Percentiles rank a stretch among this genome's conserved stretches.
These are phyloP conservation scores for Sialia sialis DNA, from an alignment of 2,113 vertebrate species.

Conservation along the genomic window DNA sequence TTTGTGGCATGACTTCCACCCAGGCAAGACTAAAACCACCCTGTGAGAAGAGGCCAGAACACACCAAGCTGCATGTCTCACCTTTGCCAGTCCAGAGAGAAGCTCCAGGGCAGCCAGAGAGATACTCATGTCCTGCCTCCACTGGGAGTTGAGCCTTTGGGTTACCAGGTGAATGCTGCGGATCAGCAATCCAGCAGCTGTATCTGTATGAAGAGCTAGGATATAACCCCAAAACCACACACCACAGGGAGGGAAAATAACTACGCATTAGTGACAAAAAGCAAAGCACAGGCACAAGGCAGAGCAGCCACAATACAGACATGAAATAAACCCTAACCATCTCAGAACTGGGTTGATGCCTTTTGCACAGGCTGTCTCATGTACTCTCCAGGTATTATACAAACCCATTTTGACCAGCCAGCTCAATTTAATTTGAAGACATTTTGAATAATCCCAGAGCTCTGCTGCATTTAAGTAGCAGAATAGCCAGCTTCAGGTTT, in stretches of 20 bases:
- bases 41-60: not conserved
- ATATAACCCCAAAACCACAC: slow-evolving; percentile 89
- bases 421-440: not conserved
- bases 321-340: slow-evolving; percentile 14
- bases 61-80: slow-evolving; percentile 54
- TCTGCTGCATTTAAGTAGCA: not conserved
- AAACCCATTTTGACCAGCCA: not conserved
- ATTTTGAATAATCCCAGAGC: not conserved
- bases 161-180: slow-evolving; percentile 96
- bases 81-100: slow-evolving; percentile 93
- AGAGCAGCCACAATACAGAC: slow-evolving; percentile 74
- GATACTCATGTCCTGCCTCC: slow-evolving; percentile 95
- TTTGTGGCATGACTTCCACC: not conserved
- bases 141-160: slow-evolving; percentile 92
- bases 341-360: not conserved
- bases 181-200: slow-evolving; percentile 91
- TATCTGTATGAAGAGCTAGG: slow-evolving; percentile 98
- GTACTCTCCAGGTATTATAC: not conserved
- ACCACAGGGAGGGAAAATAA: slow-evolving; percentile 87
- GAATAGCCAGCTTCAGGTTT: not conserved
- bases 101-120: slow-evolving; percentile 93
- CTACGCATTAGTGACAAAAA: slow-evolving; percentile 82
- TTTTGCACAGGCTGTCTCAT: not conserved
- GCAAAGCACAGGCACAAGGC: slow-evolving; percentile 77
- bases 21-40: not conserved